phyloP scores from a whole-genome alignment of 2,797 vertebrate species.

The Schizothorax lantsangensis region DNA sequence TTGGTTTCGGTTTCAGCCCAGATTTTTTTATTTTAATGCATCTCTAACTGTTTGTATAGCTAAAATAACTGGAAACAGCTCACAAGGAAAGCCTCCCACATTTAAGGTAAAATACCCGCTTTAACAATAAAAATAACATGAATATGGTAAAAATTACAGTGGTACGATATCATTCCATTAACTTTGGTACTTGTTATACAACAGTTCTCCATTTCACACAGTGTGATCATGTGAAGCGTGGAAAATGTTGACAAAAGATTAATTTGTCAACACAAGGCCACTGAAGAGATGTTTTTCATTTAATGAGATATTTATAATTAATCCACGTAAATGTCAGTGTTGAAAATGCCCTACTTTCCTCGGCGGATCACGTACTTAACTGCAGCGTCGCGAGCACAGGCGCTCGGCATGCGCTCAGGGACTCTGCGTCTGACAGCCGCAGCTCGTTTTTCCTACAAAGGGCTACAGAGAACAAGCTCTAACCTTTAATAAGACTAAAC shows the following conservation, averaged over 20 bases:
- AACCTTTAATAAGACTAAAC: conserved; percentile 41
- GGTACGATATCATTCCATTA: too few species aligned
- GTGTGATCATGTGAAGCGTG: not conserved
- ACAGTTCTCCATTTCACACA: not conserved
- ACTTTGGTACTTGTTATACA: not conserved
- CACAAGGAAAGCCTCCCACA: too few species aligned
- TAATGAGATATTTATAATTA: conserved; percentile 42
- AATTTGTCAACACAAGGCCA: conserved; percentile 28
- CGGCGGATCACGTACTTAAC: conserved; percentile 13
- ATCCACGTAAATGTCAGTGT: conserved; percentile 23
- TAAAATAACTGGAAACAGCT: too few species aligned
- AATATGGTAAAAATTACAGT: too few species aligned
- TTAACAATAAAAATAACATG: too few species aligned
- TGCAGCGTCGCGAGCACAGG: not conserved
- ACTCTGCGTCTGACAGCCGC: conserved; percentile 10
- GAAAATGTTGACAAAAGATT: conserved; percentile 23
- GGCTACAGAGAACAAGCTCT: conserved; percentile 31
- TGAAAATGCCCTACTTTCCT: conserved; percentile 10
- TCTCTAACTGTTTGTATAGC: too few species aligned
- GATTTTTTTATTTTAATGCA: too few species aligned
- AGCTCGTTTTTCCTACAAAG: conserved; percentile 26
- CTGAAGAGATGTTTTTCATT: conserved; percentile 32
- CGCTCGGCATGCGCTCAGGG: conserved; percentile 8
- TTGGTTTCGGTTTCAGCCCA: too few species aligned
- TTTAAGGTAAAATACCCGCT: too few species aligned